Base-by-base conservation (phyloP, 2,888 invertebrate genomes). In the Drosophila kambysellisi region DNA sequence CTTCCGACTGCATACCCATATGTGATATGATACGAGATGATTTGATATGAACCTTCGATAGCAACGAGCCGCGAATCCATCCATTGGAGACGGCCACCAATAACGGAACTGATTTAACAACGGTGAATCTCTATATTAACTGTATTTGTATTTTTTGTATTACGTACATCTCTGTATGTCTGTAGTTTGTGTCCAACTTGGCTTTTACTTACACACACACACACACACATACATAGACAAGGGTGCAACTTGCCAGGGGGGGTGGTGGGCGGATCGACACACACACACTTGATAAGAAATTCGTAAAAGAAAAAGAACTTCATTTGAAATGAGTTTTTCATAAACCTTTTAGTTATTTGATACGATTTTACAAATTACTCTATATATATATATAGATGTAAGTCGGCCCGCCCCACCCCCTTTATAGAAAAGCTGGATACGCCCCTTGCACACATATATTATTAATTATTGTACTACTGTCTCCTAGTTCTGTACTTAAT, bases 91-190 rank as follows among this genome's bases (percentile, higher is more conserved):
- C 20, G 30, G 30, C 48, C n/a, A 33, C 46, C 39, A 58, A 25
- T 20, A 58, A 48, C 51, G 52, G 72, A 64, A 78, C 78, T 78
- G 80, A 78, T 61, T 58, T 64, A 51, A 64, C n/a, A 61, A 80
- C 80, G 80, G 76, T 76, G 81, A 80, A 79, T 76, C 72, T 69
- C 75, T 50, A 41, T 37, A 48, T 52, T 43, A 70, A 56, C 43
- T 78, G 62, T 65, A 72, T 75, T 72, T 73, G 52, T 66, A 71
- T 59, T 67, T 69, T 56, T 53, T 62, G 9, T 37, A 6, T 35
- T 15, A 35, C 35, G 12, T 35, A 35, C 35, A 25, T 25, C 25
- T 25, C 35, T 35, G 2, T 37, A 9, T 54, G 29, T 70, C 60
- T 48, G 32, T 79, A 79, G n/a, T 52, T 37, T 29, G 39, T 67